phyloP scores from a whole-genome alignment of 2,113 vertebrate genomes.

The Peromyscus leucopus region DNA sequence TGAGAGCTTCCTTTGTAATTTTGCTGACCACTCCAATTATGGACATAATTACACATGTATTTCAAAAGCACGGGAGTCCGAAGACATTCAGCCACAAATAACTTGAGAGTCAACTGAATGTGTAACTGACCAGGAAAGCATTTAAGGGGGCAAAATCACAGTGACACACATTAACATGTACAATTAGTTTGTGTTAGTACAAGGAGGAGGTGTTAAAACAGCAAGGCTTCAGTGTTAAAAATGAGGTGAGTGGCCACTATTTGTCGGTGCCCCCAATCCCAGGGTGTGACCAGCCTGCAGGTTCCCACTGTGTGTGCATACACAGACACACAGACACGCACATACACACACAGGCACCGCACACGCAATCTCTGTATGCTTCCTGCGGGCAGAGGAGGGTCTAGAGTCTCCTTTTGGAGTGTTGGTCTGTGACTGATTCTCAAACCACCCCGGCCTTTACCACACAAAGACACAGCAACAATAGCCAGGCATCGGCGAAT shows the following conservation, averaged over 20 bases:
- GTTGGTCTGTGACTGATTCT: neutral
- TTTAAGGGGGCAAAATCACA: neutral
- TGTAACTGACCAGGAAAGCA: neutral
- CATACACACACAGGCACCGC: neutral
- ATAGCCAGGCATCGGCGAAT: conserved; percentile 60
- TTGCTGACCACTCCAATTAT: neutral
- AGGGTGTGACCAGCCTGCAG: neutral
- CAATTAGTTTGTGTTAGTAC: neutral
- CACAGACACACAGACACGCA: neutral
- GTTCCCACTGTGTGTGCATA: neutral
- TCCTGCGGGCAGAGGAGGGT: neutral
- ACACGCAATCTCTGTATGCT: neutral
- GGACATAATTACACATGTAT: neutral
- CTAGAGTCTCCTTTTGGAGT: neutral
- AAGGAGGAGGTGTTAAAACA: too few species aligned
- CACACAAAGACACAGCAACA: conserved; percentile 62
- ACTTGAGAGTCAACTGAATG: neutral
- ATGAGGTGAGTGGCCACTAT: too few species aligned
- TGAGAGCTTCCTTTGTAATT: neutral
- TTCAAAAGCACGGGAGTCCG: neutral
- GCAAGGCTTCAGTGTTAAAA: neutral
- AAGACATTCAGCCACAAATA: neutral
- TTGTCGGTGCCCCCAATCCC: neutral
- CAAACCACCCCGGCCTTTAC: neutral
- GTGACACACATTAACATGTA: neutral